These are phyloP conservation scores for Scaptomyza graminum DNA, from an alignment of 1,140 invertebrate genomes.

Conservation along the genomic window DNA sequence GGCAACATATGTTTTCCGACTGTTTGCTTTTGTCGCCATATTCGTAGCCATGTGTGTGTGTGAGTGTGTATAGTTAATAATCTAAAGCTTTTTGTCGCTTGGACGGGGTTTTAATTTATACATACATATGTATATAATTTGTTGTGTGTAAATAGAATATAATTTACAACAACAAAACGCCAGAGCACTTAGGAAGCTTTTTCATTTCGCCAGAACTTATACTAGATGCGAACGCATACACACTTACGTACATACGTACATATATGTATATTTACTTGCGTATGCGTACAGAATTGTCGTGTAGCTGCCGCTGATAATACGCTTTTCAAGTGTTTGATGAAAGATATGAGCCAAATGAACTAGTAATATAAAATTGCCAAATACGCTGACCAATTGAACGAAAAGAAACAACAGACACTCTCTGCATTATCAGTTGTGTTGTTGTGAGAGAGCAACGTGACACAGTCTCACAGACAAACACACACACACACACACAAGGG, in stretches of 20 bases:
- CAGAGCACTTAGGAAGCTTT: constrained; percentile 60
- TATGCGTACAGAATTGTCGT: constrained; percentile 3
- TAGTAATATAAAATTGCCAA: constrained; percentile 1
- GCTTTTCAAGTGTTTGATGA: constrained; percentile 12
- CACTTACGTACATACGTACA: constrained; percentile 13
- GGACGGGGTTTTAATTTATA: no score
- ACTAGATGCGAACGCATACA: constrained; percentile 42
- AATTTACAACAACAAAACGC: constrained; percentile 64
- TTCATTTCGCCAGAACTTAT: constrained; percentile 78
- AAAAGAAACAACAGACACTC: constrained; percentile 20
- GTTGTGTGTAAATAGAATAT: constrained; percentile 55
- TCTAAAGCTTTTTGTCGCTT: constrained; percentile 54
- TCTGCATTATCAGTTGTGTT: constrained; percentile 12
- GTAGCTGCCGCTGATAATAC: constrained; percentile 16
- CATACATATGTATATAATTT: constrained; percentile 25
- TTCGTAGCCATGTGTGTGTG: constrained; percentile 53
- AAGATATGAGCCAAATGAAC: background rate
- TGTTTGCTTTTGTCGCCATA: constrained; percentile 78
- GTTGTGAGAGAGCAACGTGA: background rate
- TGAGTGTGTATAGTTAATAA: constrained; percentile 50
- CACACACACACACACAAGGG: background rate
- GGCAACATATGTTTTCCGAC: constrained; percentile 76
- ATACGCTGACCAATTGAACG: constrained; percentile 11
- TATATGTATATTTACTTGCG: background rate
- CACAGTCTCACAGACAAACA: background rate